A percentile compares a stretch with the other conserved stretches of the same genome.
phyloP scores from a whole-genome alignment of 2,113 vertebrate genomes.

The Rhizomys pruinosus region DNA sequence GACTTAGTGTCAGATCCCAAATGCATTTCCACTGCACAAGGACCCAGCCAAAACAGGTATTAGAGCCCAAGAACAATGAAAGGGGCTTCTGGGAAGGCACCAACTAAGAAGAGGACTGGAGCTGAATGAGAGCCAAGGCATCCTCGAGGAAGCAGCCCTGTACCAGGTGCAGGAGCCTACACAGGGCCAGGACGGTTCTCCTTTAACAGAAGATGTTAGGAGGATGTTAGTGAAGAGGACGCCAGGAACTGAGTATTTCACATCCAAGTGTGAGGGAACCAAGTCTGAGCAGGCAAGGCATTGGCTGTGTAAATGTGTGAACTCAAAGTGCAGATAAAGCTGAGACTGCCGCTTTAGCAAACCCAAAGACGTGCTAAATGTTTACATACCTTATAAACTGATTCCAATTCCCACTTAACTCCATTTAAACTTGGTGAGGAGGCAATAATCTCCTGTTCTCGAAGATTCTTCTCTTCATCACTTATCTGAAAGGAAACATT shows the following conservation, averaged over 20 bases:
- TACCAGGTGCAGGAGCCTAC: neutral
- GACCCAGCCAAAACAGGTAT: neutral
- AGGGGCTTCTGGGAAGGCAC: neutral
- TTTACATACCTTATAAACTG: constrained; percentile 93
- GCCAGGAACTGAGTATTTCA: neutral
- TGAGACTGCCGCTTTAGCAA: neutral
- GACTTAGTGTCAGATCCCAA: neutral
- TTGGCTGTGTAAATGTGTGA: accelerated
- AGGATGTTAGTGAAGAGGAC: accelerated
- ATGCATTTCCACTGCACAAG: neutral
- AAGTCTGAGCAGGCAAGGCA: neutral
- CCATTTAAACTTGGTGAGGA: constrained; percentile 87
- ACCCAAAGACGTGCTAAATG: neutral
- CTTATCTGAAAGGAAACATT: constrained; percentile 86
- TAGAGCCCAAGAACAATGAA: neutral
- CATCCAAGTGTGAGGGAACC: neutral
- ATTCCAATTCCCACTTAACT: constrained; percentile 81
- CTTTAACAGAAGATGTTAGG: neutral
- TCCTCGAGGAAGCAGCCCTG: neutral
- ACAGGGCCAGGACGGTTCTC: neutral
- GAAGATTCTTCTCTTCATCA: constrained; percentile 85
- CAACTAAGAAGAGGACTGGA: neutral
- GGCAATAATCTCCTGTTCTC: constrained; percentile 85
- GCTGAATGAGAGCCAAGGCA: neutral
- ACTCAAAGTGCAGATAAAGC: neutral